Conservation (phyloP, 1,140 invertebrate genomes). For the Eumeta japonica region DNA sequence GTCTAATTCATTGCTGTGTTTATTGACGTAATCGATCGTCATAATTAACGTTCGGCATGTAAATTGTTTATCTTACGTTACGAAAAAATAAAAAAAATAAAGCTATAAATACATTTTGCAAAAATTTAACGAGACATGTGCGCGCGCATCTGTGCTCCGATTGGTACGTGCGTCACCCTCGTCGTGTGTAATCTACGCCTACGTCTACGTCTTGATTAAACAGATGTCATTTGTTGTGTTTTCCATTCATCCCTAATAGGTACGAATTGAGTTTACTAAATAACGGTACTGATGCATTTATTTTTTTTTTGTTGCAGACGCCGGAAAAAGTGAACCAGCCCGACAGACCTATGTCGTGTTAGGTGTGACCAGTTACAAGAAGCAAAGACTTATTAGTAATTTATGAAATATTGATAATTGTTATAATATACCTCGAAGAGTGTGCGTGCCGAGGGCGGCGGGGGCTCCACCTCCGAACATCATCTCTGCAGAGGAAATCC, state of each 20-base stretch:
- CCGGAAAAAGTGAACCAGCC: conserved; percentile 51
- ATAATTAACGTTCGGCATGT: no score
- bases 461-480: no score
- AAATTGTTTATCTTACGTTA: no score
- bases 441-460: conserved; percentile 11
- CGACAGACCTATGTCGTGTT: conserved; percentile 50
- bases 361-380: conserved; percentile 32
- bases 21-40: no score
- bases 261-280: conserved; percentile 5
- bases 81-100: no score
- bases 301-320: conserved; percentile 52
- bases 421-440: conserved; percentile 31
- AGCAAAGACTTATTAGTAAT: conserved; percentile 25
- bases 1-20: conserved; percentile 2
- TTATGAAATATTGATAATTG: conserved; percentile 45
- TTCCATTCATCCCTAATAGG: conserved; percentile 9
- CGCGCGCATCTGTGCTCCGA: conserved; percentile 28
- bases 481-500: conserved; percentile 57
- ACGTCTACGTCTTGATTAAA: no score
- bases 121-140: conserved; percentile 18
- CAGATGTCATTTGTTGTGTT: no score
- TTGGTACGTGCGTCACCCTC: conserved; percentile 19
- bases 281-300: conserved; percentile 15
- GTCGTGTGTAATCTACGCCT: conserved; percentile 12
- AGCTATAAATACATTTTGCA: no score